Conservation (phyloP, 2,113 vertebrate genomes). For the Daubentonia madagascariensis region DNA sequence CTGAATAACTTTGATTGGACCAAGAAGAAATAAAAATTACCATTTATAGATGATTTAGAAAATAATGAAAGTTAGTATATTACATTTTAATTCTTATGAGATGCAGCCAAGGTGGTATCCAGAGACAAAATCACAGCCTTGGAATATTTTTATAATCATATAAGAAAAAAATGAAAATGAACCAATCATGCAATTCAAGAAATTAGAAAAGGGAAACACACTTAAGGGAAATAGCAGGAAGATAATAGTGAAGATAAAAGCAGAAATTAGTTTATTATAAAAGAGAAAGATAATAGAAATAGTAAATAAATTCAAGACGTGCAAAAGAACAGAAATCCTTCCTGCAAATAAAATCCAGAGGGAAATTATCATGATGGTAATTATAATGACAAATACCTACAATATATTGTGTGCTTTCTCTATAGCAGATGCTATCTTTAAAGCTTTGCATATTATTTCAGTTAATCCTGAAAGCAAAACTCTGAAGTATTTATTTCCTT, state of each 20-base stretch:
- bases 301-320: slow-evolving; percentile 21
- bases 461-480: neutral
- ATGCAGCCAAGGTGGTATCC: neutral
- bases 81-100: neutral
- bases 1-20: neutral
- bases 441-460: neutral
- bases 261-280: slow-evolving; percentile 12
- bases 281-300: neutral
- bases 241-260: slow-evolving; percentile 8
- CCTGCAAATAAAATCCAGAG: neutral
- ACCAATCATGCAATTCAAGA: neutral
- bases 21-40: slow-evolving; percentile 21
- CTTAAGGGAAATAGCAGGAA: neutral
- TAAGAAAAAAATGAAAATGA: slow-evolving; percentile 12
- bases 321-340: neutral
- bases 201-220: neutral
- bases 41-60: neutral
- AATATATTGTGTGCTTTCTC: neutral
- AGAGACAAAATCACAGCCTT: slow-evolving; percentile 39
- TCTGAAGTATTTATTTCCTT: neutral
- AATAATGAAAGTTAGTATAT: neutral
- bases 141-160: neutral
- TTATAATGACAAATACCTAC: neutral
- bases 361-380: neutral
- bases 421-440: neutral